Conservation (phyloP, 2,113 vertebrate genomes). For the Hipposideros armiger region DNA sequence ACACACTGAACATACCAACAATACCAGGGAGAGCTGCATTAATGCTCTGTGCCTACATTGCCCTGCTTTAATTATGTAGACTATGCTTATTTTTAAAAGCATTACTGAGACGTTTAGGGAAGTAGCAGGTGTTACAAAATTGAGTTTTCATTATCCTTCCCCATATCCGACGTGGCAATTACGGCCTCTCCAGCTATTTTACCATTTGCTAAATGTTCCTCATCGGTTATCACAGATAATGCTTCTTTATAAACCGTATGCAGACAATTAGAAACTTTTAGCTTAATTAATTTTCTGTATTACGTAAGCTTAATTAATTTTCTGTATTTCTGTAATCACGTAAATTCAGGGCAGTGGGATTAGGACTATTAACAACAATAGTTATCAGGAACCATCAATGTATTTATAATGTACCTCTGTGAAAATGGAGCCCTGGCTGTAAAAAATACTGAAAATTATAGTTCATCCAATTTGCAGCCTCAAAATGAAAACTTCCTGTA, state of each 20-base stretch:
- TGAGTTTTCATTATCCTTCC: constrained; percentile 46
- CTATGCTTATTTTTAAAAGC: constrained; percentile 29
- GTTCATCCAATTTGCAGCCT: background rate
- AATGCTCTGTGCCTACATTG: background rate
- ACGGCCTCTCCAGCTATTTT: background rate
- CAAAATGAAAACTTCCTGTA: background rate
- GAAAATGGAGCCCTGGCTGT: background rate
- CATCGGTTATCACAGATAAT: background rate
- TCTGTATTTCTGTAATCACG: background rate
- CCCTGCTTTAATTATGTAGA: constrained; percentile 52
- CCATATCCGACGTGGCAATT: background rate
- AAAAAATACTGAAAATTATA: background rate
- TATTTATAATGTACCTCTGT: background rate
- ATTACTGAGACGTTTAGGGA: background rate
- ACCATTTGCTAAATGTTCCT: constrained; percentile 45
- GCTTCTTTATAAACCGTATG: constrained; percentile 46
- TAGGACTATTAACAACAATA: constrained; percentile 18
- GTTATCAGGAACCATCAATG: background rate
- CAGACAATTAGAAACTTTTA: constrained; percentile 57
- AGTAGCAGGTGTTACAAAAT: constrained; percentile 65
- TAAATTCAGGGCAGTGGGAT: constrained; percentile 30
- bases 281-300: constrained; percentile 69
- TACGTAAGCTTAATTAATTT: constrained; percentile 66
- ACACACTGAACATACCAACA: background rate
- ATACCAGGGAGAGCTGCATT: background rate